phyloP scores from a whole-genome alignment of 2,888 invertebrate species.

The Tethea ocularis region DNA sequence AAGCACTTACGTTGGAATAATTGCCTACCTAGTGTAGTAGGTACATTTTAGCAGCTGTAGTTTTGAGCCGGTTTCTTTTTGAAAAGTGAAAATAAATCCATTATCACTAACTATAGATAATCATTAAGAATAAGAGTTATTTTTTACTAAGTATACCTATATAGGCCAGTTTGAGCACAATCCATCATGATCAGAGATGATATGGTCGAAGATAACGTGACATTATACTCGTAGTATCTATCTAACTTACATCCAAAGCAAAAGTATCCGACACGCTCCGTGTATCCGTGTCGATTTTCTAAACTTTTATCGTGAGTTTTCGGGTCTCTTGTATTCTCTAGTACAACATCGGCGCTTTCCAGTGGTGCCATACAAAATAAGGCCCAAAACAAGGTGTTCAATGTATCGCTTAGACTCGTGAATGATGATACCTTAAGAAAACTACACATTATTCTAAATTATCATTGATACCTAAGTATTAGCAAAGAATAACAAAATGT shows the following conservation, averaged over 20 bases:
- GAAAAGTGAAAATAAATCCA: neutral
- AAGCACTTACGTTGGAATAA: no score
- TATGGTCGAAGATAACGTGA: neutral
- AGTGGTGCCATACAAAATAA: slow-evolving; percentile 87
- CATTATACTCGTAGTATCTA: neutral
- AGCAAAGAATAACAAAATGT: neutral
- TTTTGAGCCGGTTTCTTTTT: neutral
- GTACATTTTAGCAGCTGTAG: neutral
- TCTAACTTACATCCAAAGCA: slow-evolving; percentile 80
- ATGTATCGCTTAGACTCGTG: slow-evolving; percentile 81
- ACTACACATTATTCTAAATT: slow-evolving; percentile 23
- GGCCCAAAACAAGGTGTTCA: slow-evolving; percentile 88
- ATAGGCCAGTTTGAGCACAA: no score
- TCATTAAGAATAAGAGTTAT: no score
- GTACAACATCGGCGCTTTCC: slow-evolving; percentile 86
- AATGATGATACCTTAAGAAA: slow-evolving; percentile 83
- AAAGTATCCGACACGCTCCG: slow-evolving; percentile 87
- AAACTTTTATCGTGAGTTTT: slow-evolving; percentile 54
- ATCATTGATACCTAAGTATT: slow-evolving; percentile 7
- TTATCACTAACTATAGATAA: no score
- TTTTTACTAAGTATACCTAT: no score
- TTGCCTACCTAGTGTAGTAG: no score
- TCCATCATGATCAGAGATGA: neutral
- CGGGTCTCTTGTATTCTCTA: slow-evolving; percentile 78
- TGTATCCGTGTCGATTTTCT: slow-evolving; percentile 85